A percentile compares a stretch with the other conserved stretches of the same genome.
Evolutionary conservation across 2,888 invertebrate genomes (phyloP).

Genomic region (Andrena hattorfiana): DNA sequence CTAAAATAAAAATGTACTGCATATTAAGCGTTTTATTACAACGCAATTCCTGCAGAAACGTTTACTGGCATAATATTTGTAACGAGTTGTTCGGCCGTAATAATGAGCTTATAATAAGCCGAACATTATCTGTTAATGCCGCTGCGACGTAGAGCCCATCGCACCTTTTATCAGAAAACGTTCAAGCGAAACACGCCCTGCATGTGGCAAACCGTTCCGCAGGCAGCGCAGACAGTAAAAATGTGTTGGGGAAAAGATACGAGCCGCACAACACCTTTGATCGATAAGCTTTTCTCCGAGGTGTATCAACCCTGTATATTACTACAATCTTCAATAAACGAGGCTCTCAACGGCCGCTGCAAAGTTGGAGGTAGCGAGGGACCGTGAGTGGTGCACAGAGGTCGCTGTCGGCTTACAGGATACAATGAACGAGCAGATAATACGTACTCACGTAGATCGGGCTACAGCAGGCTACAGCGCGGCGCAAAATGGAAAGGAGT

Average conservation of each 20-base stretch:
- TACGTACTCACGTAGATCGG: slow-evolving; percentile 29
- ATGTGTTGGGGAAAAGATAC: slow-evolving; percentile 31
- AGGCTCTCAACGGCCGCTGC: slow-evolving; percentile 28
- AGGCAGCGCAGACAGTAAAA: slow-evolving; percentile 3
- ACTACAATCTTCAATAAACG: slow-evolving; percentile 58
- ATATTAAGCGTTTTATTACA: not conserved
- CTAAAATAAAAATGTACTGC: not conserved
- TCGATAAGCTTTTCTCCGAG: slow-evolving; percentile 35
- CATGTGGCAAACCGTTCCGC: not conserved
- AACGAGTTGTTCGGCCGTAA: not conserved
- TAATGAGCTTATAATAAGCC: not conserved
- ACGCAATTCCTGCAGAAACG: not conserved
- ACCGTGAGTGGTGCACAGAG: slow-evolving; percentile 22
- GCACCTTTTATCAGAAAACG: slow-evolving; percentile 2
- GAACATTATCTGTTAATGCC: not conserved
- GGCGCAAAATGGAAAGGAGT: slow-evolving; percentile 11
- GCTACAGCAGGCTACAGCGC: slow-evolving; percentile 17
- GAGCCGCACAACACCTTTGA: not conserved
- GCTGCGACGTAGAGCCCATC: not conserved
- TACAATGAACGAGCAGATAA: slow-evolving; percentile 64
- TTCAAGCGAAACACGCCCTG: not conserved
- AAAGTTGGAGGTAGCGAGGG: slow-evolving; percentile 47
- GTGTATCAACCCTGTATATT: slow-evolving; percentile 15
- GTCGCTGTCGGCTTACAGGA: slow-evolving; percentile 38
- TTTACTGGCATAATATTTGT: not conserved